Evolutionary conservation across 2,888 invertebrate species (phyloP), one percentile per base, ranked within the genome.

Genomic region (Venustoraphidia nigricollis): DNA sequence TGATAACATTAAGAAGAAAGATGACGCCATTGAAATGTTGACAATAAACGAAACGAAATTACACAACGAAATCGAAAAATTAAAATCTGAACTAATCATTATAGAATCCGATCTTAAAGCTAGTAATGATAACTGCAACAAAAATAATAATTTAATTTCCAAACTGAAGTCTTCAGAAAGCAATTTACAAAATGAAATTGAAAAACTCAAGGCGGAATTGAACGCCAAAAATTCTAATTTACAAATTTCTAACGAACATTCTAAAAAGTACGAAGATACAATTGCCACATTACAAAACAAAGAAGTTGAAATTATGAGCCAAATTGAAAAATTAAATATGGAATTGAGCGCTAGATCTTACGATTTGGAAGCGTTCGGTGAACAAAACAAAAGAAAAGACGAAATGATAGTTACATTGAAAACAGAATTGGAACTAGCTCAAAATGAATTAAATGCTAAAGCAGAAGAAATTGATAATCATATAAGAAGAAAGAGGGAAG

Each of bases 291-390:
- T 27, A 54, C 47, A 57, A 42, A 55, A 58, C 17, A 44, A 52
- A 13, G 62, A 65, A 54, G 54, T 54, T 36, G 51, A 49, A 41
- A 52, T 59, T 35, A 55, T 57, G 41, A 63, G 63, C 54, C 61
- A 63, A 52, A 49, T 60, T 9, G 59, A 64, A 10, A 58, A 60
- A 55, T 48, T 65, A 3, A 62, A 62, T 54, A 60, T 63, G 59
- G 62, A 64, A 49, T 64, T 73, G 14, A 77, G 74, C 61, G 68
- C 70, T 51, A 75, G 71, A 68, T 62, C 69, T 51, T 63, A 69
- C 59, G 76, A 77, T 58, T 59, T 73, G 52, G 76, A 76, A 63
- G 69, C 68, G 54, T 55, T 66, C 49, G 65, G 66, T 59, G 73
- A 72, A 53, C 57, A 58, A 4, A 67, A 68, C 54, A 67, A 61